Base-by-base conservation (phyloP, 2,797 vertebrate species). In the Agapornis canus region DNA sequence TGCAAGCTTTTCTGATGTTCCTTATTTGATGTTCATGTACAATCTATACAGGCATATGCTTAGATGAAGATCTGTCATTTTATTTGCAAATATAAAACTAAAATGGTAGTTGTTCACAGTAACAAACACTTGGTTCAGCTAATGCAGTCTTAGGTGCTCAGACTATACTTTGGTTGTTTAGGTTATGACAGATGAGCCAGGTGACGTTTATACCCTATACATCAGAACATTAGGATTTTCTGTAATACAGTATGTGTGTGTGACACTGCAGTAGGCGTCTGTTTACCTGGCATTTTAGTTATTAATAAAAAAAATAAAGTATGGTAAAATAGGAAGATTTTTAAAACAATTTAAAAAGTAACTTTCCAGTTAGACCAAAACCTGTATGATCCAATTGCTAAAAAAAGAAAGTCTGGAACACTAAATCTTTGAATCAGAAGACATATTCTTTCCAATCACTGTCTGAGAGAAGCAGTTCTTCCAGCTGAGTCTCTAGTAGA, bases 401-500 rank as follows among this genome's bases (percentile, higher is more conserved):
- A 42, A 61, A 71, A 52, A 88, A 76, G 21, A 60, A 94, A 72
- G 54, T 75, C 32, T 65, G 64, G 11, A 79, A 61, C 40, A 23
- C 20, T 79, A 39, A 17, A 23, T 48, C 64, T 86, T 89, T 87
- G 21, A 49, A 57, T 61, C 14, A 35, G 49, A 78, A 73, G 19
- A 60, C 3, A 1, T 9, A 8, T 11, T 10, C 40, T 66, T 85
- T 83, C 88, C 4, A 76, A 49, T 52, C 13, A 21, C 1, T 21
- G 17, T 92, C 49, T 4, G 12, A 82, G 56, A 82, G 56, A 88
- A 96, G 82, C 45, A 60, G 26, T 82, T 89, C 26, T 73, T 89
- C 81, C 56, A 49, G 56, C 54, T 81, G 54, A 89, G 32, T 43
- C 40, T 82, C 59, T 83, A 60, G 5, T 89, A 23, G 29, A 25